phyloP scores from a whole-genome alignment of 1,140 invertebrate species.

The Hermetia illucens region DNA sequence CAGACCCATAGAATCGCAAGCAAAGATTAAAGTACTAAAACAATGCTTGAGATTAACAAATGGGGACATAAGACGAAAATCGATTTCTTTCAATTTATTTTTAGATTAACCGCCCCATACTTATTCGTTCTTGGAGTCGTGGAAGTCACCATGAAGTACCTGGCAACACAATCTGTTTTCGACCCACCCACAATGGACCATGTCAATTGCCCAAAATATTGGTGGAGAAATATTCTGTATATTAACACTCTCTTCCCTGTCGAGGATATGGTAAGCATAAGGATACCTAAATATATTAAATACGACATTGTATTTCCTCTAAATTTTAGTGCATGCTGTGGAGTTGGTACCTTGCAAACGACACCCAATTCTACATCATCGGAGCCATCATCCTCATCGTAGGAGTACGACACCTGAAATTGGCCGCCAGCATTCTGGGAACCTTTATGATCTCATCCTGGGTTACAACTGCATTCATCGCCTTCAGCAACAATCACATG shows the following conservation, averaged over 20 bases:
- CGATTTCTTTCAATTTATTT: slow-evolving; percentile 11
- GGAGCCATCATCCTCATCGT: slow-evolving; percentile 63
- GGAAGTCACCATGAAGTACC: slow-evolving; percentile 68
- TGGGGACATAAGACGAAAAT: too few species aligned
- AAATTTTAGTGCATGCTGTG: slow-evolving; percentile 66
- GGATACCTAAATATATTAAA: neutral
- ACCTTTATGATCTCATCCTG: slow-evolving; percentile 59
- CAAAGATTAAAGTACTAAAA: too few species aligned
- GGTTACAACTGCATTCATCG: slow-evolving; percentile 63
- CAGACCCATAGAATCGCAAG: too few species aligned
- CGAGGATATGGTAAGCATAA: slow-evolving; percentile 59
- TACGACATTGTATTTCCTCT: slow-evolving; percentile 4
- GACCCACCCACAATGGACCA: slow-evolving; percentile 67
- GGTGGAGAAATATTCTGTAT: slow-evolving; percentile 74
- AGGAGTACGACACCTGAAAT: slow-evolving; percentile 56
- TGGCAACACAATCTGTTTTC: slow-evolving; percentile 63
- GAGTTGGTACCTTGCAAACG: slow-evolving; percentile 81
- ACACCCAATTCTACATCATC: slow-evolving; percentile 71
- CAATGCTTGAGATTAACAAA: too few species aligned
- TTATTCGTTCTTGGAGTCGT: slow-evolving; percentile 67
- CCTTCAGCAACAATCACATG: slow-evolving; percentile 61
- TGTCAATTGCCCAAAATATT: slow-evolving; percentile 65
- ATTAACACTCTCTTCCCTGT: slow-evolving; percentile 74
- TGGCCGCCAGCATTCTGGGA: slow-evolving; percentile 44
- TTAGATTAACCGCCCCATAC: slow-evolving; percentile 66